phyloP scores from a whole-genome alignment of 1,140 invertebrate species.

The Aphelinus atriplicis region DNA sequence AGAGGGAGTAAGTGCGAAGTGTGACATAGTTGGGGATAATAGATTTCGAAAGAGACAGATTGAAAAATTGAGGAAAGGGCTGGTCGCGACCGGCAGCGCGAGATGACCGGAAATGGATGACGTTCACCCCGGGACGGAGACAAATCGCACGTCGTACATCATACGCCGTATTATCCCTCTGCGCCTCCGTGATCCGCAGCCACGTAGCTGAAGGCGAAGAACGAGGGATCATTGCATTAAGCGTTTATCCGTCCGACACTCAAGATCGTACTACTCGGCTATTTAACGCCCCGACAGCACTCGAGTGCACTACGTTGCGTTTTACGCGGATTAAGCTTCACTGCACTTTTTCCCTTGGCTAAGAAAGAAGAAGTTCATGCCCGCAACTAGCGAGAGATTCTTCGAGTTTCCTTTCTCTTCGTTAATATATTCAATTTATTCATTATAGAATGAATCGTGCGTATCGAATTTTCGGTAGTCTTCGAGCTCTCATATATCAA shows the following conservation, averaged over 20 bases:
- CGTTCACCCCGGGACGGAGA: slow-evolving; percentile 43
- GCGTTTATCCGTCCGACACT: background rate
- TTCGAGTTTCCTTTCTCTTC: no score
- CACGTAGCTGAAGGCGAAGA: background rate
- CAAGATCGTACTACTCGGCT: no score
- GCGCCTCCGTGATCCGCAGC: background rate
- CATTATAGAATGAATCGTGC: no score
- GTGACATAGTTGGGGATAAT: slow-evolving; percentile 28
- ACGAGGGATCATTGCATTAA: background rate
- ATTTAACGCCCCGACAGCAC: no score
- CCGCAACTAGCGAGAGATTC: no score
- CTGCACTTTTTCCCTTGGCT: no score
- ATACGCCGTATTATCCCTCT: slow-evolving; percentile 8
- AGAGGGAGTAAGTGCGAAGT: slow-evolving; percentile 7
- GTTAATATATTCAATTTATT: no score
- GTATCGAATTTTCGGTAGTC: no score
- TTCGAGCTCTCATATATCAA: no score
- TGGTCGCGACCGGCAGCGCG: background rate
- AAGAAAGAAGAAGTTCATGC: no score
- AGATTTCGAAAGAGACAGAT: slow-evolving; percentile 40
- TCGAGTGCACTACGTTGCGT: no score
- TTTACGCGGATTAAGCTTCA: no score
- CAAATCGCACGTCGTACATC: slow-evolving; percentile 44
- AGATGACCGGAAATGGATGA: slow-evolving; percentile 44
- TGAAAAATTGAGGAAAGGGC: slow-evolving; percentile 38